Evolutionary conservation across 2,888 invertebrate species (phyloP).

Genomic region (Cheilosia variabilis): DNA sequence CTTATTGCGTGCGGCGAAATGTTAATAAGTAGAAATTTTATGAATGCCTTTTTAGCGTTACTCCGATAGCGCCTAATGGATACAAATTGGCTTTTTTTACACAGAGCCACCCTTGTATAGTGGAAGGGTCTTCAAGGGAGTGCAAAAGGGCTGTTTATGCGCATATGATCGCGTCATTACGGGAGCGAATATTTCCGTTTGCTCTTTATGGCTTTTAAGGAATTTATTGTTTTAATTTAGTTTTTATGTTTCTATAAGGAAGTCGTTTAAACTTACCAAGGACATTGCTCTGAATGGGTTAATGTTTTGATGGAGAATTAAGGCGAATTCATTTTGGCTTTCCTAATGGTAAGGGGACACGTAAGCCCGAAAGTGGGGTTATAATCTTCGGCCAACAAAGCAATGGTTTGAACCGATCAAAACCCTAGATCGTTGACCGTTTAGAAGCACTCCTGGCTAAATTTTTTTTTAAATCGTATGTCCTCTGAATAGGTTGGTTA

Average conservation of each 20-base stretch:
- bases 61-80: conserved; percentile 73
- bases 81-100: conserved; percentile 73
- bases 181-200: conserved; percentile 70
- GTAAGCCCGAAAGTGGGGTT: neutral
- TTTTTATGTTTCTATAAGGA: conserved; percentile 53
- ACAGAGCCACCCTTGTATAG: conserved; percentile 33
- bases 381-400: too few species aligned
- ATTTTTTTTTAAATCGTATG: too few species aligned
- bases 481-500: too few species aligned
- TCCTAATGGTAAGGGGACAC: conserved; percentile 5
- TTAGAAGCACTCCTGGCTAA: too few species aligned
- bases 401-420: too few species aligned
- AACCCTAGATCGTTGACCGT: too few species aligned
- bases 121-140: conserved; percentile 15
- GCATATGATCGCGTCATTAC: conserved; percentile 74
- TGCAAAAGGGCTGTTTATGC: conserved; percentile 72
- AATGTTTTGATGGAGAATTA: conserved; percentile 10
- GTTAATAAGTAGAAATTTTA: conserved; percentile 74
- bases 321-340: conserved; percentile 34
- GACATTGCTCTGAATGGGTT: conserved; percentile 16
- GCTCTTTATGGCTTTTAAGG: conserved; percentile 59
- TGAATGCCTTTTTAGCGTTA: conserved; percentile 76
- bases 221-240: conserved; percentile 56
- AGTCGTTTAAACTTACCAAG: conserved; percentile 36
- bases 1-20: conserved; percentile 74